phyloP scores from a whole-genome alignment of 2,113 vertebrate genomes.

The Bubo blakistoni region DNA sequence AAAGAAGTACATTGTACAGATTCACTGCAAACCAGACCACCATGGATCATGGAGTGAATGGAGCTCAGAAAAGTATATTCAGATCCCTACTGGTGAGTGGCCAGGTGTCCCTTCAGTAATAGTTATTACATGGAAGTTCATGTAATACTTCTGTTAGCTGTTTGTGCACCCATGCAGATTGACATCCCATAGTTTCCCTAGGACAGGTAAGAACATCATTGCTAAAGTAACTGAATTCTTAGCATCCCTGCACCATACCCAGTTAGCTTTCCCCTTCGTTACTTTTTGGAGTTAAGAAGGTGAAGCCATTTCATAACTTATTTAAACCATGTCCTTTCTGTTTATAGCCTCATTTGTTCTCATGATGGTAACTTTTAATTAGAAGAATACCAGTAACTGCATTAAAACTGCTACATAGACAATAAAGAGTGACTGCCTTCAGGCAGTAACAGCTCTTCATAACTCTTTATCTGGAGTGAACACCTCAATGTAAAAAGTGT shows the following conservation, averaged over 20 bases:
- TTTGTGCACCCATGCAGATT: not conserved
- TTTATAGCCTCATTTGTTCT: not conserved
- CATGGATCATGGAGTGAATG: conserved; percentile 75
- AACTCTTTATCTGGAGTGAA: not conserved
- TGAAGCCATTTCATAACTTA: not conserved
- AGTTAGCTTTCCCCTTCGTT: not conserved
- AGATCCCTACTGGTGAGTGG: conserved; percentile 71
- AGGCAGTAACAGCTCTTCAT: not conserved
- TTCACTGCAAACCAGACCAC: conserved; percentile 88
- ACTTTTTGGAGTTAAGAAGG: not conserved
- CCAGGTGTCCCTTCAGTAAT: not conserved
- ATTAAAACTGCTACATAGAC: not conserved
- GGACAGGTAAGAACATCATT: not conserved
- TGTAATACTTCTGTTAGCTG: not conserved
- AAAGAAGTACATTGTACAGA: conserved; percentile 82
- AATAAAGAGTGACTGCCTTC: not conserved
- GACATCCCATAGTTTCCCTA: not conserved
- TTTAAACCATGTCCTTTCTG: not conserved
- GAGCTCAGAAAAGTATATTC: conserved; percentile 59
- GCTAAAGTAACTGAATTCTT: not conserved
- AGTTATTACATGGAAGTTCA: not conserved
- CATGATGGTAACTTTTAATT: not conserved
- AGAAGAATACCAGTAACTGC: not conserved
- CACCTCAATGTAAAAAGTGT: not conserved
- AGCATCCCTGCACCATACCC: not conserved